These are phyloP conservation scores for Brachionus rotundiformis DNA, from an alignment of 1,140 invertebrate genomes.

Conservation along the genomic window DNA sequence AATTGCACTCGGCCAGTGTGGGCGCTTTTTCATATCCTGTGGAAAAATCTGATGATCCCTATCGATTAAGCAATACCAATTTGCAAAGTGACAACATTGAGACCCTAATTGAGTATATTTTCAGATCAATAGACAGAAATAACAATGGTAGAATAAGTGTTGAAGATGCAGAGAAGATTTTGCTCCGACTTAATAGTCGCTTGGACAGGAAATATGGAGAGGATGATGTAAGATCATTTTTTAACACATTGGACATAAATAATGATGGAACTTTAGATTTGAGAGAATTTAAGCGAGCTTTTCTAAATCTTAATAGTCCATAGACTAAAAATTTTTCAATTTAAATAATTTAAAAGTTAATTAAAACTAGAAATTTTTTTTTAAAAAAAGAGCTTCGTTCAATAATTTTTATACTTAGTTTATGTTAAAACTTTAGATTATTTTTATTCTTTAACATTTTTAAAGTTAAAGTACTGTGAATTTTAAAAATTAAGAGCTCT, in stretches of 20 bases:
- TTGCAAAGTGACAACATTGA: not conserved
- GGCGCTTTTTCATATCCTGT: not conserved
- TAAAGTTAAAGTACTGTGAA: not conserved
- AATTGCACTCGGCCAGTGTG: not conserved
- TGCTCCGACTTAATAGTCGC: slow-evolving; percentile 45
- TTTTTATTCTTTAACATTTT: not conserved
- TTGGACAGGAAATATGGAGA: slow-evolving; percentile 39
- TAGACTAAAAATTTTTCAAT: not conserved
- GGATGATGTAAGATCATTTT: slow-evolving; percentile 44
- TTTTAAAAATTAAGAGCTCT: not conserved
- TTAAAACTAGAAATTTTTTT: not conserved
- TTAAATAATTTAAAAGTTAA: not conserved
- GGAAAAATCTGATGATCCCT: not conserved
- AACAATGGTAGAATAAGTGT: slow-evolving; percentile 44
- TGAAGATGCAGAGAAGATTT: slow-evolving; percentile 43
- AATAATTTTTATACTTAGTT: not conserved
- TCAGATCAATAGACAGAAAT: slow-evolving; percentile 34
- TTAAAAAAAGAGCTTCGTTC: not conserved
- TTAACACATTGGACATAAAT: slow-evolving; percentile 34
- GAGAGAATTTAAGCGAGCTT: slow-evolving; percentile 33
- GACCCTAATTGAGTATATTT: slow-evolving; percentile 46
- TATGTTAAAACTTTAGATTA: not conserved
- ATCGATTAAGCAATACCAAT: not conserved
- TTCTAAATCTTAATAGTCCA: slow-evolving; percentile 43
- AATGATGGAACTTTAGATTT: slow-evolving; percentile 43